Percentiles rank a stretch among this genome's conserved stretches.
phyloP scores from a whole-genome alignment of 2,113 vertebrate genomes.

The Aplodontia rufa region DNA sequence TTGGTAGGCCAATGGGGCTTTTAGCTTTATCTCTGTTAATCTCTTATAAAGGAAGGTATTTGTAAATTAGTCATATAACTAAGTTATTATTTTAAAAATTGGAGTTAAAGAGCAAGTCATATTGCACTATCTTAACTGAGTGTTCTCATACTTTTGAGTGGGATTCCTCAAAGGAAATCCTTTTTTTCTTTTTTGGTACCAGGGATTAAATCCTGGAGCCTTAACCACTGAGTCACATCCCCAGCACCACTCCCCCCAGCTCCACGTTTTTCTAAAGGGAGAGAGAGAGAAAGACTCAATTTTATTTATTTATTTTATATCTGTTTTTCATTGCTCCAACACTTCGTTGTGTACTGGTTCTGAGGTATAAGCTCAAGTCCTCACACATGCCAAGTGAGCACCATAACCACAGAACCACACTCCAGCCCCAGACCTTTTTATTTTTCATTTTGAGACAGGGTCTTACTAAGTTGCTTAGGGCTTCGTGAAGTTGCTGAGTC shows the following conservation, averaged over 20 bases:
- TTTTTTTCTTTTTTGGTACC: background rate
- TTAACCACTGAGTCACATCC: too few relatives aligned
- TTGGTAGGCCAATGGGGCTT: background rate
- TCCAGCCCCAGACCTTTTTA: background rate
- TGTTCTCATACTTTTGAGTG: background rate
- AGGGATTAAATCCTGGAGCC: too few relatives aligned
- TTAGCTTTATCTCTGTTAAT: background rate
- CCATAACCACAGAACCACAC: too few relatives aligned
- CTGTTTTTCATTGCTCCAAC: too few relatives aligned
- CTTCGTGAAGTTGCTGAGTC: background rate
- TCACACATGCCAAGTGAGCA: too few relatives aligned
- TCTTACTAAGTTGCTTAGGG: background rate
- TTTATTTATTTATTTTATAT: too few relatives aligned
- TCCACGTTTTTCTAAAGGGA: too few relatives aligned
- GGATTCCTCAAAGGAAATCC: background rate
- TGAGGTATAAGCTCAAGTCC: too few relatives aligned
- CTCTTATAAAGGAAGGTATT: background rate
- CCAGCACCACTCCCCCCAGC: too few relatives aligned
- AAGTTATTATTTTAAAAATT: conserved; percentile 21
- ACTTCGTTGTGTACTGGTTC: too few relatives aligned
- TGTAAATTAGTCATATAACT: conserved; percentile 12
- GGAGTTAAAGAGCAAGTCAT: background rate
- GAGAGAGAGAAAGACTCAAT: too few relatives aligned
- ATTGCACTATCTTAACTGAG: background rate
- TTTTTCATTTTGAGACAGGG: background rate